A percentile compares a stretch with the other conserved stretches of the same genome.
These are phyloP conservation scores for Centropyge bicolor DNA, from an alignment of 2,797 vertebrate genomes.

Conservation along the genomic window DNA sequence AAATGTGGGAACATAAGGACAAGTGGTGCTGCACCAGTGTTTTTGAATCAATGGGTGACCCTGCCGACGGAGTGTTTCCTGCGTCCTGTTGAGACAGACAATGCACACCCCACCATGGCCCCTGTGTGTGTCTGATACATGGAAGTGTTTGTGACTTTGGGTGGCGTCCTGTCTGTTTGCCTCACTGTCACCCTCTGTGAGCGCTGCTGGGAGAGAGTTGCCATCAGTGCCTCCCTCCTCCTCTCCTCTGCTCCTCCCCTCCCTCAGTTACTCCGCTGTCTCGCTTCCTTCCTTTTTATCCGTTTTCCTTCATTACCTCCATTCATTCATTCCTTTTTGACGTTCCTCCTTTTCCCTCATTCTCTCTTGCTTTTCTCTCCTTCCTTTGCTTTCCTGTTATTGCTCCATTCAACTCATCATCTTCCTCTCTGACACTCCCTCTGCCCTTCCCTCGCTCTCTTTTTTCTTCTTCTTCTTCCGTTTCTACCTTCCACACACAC, in stretches of 20 bases:
- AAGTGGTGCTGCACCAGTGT: constrained; percentile 26
- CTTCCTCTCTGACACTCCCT: background rate
- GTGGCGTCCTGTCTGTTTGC: constrained; percentile 78
- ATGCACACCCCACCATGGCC: constrained; percentile 38
- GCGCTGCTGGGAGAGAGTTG: constrained; percentile 56
- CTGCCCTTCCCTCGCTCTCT: fast-evolving
- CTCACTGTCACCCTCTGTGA: constrained; percentile 78
- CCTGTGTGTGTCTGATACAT: constrained; percentile 65
- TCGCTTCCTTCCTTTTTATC: constrained; percentile 22
- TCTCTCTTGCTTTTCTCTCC: background rate
- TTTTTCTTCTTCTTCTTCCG: background rate
- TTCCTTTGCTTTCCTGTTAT: background rate
- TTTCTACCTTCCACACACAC: constrained; percentile 2
- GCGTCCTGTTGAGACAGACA: constrained; percentile 49
- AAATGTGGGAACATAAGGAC: constrained; percentile 8
- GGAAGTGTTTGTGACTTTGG: constrained; percentile 78
- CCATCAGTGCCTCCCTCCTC: constrained; percentile 54
- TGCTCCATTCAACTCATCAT: background rate
- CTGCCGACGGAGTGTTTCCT: constrained; percentile 58
- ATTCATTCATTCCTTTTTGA: background rate
- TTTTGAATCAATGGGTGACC: constrained; percentile 55
- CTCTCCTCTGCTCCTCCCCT: constrained; percentile 22
- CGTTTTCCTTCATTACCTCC: background rate
- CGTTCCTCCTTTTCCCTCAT: background rate
- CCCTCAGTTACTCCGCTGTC: constrained; percentile 18